These are phyloP conservation scores for Drosophila niveifrons DNA, from an alignment of 2,888 invertebrate genomes.

Conservation along the genomic window DNA sequence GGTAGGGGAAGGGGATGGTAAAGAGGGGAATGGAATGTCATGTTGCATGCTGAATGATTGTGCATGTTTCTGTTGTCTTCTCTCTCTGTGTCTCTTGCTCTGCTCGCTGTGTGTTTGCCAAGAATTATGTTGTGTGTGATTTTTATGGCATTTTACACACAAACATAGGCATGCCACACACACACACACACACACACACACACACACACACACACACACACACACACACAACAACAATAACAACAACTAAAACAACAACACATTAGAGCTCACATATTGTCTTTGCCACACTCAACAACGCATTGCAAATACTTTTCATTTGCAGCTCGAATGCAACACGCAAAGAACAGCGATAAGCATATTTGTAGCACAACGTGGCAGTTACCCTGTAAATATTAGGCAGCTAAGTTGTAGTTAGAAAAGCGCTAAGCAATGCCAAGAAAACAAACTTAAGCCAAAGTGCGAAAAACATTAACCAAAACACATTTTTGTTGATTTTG, in stretches of 20 bases:
- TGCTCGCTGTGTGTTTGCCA: constrained; percentile 31
- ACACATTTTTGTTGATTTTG: too few species aligned
- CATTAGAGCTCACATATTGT: too few species aligned
- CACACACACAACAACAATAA: too few species aligned
- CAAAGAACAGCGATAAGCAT: constrained; percentile 14
- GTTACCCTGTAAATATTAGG: constrained; percentile 15
- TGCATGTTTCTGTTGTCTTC: constrained; percentile 55
- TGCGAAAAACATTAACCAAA: too few species aligned
- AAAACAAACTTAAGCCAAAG: too few species aligned
- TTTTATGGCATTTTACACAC: constrained; percentile 67
- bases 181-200: constrained; percentile 5
- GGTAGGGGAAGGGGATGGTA: neutral
- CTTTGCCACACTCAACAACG: neutral
- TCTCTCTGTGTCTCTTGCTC: neutral
- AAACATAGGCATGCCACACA: constrained; percentile 32
- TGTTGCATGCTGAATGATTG: constrained; percentile 69
- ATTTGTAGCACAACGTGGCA: neutral
- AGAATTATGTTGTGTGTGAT: constrained; percentile 70
- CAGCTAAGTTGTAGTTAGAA: too few species aligned
- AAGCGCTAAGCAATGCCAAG: too few species aligned
- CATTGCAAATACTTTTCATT: constrained; percentile 52
- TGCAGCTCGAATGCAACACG: constrained; percentile 50
- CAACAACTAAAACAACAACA: too few species aligned
- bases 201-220: constrained; percentile 14
- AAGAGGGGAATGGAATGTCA: constrained; percentile 47